Conservation (phyloP, 1,140 invertebrate species). For the Ceratoteleas bidentatus region DNA sequence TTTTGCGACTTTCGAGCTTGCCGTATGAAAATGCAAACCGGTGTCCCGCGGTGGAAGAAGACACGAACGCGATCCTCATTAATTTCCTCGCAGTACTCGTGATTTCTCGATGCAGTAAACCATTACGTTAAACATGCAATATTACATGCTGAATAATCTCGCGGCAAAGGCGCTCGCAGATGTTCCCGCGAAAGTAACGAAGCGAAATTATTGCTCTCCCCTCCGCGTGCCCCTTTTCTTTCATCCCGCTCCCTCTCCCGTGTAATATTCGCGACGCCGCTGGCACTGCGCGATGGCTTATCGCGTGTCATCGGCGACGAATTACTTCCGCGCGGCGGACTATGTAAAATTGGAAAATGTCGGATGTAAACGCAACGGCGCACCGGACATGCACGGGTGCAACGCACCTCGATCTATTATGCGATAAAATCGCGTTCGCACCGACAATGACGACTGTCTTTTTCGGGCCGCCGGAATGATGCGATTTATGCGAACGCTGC, state of each 20-base stretch:
- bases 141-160: constrained; percentile 60
- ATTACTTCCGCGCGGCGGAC: constrained; percentile 68
- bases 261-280: constrained; percentile 58
- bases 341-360: constrained; percentile 72
- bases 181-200: constrained; percentile 62
- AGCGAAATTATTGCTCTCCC: constrained; percentile 59
- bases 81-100: constrained; percentile 54
- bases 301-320: constrained; percentile 68
- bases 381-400: constrained; percentile 76
- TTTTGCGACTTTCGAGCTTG: constrained; percentile 20
- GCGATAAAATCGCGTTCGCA: constrained; percentile 55
- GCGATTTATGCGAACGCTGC: constrained; percentile 23
- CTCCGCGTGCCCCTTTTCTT: too few species aligned
- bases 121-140: constrained; percentile 63
- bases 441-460: constrained; percentile 46
- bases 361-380: constrained; percentile 66
- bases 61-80: constrained; percentile 51
- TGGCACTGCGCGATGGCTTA: constrained; percentile 57
- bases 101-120: constrained; percentile 57
- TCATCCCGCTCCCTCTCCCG: too few species aligned
- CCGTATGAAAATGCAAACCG: constrained; percentile 44
- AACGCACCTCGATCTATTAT: constrained; percentile 77
- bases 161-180: constrained; percentile 53
- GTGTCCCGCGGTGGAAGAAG: constrained; percentile 45
- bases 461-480: constrained; percentile 11